Percentiles rank a stretch among this genome's conserved stretches.
These are phyloP conservation scores for Venustaconcha ellipsiformis DNA, from an alignment of 1,140 invertebrate species.

Conservation along the genomic window DNA sequence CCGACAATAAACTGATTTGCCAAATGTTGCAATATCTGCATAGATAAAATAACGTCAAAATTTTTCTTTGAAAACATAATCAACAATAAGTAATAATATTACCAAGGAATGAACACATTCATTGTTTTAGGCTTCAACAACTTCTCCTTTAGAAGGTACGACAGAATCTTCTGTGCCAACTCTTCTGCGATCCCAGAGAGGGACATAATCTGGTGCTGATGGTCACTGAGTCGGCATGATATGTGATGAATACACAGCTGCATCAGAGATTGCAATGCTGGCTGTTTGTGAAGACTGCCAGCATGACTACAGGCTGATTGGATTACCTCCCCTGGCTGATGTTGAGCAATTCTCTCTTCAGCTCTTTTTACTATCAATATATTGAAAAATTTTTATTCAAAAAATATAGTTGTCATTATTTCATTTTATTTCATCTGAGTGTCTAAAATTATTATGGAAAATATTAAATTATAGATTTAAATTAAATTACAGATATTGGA, in stretches of 20 bases:
- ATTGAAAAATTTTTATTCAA: too few relatives aligned
- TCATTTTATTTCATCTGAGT: too few relatives aligned
- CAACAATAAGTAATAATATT: slow-evolving; percentile 10
- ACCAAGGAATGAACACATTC: slow-evolving; percentile 62
- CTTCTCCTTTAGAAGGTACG: slow-evolving; percentile 55
- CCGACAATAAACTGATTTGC: too few relatives aligned
- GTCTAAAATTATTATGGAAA: too few relatives aligned
- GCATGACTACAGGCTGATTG: background rate
- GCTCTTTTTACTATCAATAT: slow-evolving; percentile 42
- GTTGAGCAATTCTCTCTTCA: slow-evolving; percentile 38
- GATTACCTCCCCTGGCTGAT: slow-evolving; percentile 7
- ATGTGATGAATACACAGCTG: slow-evolving; percentile 47
- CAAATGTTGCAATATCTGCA: too few relatives aligned
- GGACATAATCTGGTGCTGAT: slow-evolving; percentile 40
- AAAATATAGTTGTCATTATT: too few relatives aligned
- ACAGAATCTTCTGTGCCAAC: slow-evolving; percentile 51
- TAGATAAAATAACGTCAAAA: too few relatives aligned
- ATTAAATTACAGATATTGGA: too few relatives aligned
- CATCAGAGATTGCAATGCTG: slow-evolving; percentile 31
- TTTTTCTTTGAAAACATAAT: too few relatives aligned
- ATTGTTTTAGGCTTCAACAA: slow-evolving; percentile 54
- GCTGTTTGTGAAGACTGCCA: slow-evolving; percentile 6
- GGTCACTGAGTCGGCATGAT: slow-evolving; percentile 46
- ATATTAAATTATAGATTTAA: too few relatives aligned
- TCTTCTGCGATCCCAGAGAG: slow-evolving; percentile 53